Evolutionary conservation across 2,888 invertebrate species (phyloP).

Genomic region (Caenorhabditis afra): DNA sequence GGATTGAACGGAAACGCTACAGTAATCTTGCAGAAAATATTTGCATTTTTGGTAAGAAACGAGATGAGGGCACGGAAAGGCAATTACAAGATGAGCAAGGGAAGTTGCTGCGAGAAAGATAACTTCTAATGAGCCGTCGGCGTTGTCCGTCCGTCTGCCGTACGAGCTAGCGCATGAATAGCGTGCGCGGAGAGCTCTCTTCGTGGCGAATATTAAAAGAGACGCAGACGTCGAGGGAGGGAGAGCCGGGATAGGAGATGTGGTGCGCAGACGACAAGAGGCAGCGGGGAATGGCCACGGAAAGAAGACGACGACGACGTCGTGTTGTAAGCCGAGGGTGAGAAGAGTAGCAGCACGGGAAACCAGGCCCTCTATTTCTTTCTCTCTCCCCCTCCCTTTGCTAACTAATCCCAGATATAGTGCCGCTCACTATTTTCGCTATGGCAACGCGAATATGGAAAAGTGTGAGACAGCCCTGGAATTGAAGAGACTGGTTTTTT

Average conservation of each 20-base stretch:
- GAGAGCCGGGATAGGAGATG: constrained; percentile 18
- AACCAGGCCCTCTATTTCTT: too few species aligned
- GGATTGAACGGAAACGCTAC: constrained; percentile 6
- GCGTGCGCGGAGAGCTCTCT: constrained; percentile 39
- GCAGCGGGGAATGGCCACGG: neutral
- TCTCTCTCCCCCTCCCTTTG: constrained; percentile 8
- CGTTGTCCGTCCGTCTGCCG: constrained; percentile 20
- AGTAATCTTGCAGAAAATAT: neutral
- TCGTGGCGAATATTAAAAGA: constrained; percentile 43
- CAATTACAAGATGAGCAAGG: constrained; percentile 18
- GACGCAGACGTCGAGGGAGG: constrained; percentile 33
- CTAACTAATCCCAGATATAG: constrained; percentile 48
- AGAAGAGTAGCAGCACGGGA: constrained; percentile 37
- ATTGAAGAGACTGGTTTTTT: constrained; percentile 8
- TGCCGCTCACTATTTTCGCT: constrained; percentile 23
- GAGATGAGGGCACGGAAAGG: constrained; percentile 9
- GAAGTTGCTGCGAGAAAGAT: neutral
- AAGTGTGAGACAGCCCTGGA: constrained; percentile 27
- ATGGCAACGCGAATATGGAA: constrained; percentile 29
- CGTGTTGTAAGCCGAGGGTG: constrained; percentile 51
- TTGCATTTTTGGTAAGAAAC: neutral
- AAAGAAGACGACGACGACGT: constrained; percentile 35
- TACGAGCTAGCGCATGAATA: constrained; percentile 50
- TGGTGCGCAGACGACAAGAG: constrained; percentile 42
- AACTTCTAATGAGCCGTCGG: constrained; percentile 46